Conservation (phyloP, 1,140 invertebrate genomes). For the Oscheius sp. region DNA sequence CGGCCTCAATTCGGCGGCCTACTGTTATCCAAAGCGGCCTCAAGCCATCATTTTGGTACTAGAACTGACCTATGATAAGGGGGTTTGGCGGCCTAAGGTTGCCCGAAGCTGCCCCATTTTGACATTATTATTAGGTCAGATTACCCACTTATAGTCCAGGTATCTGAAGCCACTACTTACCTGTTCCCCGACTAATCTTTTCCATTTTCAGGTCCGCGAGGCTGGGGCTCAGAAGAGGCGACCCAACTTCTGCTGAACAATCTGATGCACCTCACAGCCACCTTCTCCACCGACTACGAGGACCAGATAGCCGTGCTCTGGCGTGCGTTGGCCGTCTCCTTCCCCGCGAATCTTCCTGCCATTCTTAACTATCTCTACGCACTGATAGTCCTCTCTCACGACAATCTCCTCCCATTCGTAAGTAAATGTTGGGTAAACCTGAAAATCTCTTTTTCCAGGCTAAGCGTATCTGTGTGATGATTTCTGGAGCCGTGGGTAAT, state of each 20-base stretch:
- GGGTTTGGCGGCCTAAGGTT: no score
- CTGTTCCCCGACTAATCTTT: no score
- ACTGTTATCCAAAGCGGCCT: no score
- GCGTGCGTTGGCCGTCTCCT: conserved; percentile 88
- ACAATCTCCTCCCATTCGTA: conserved; percentile 82
- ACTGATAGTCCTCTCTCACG: conserved; percentile 88
- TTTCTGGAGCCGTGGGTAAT: conserved; percentile 79
- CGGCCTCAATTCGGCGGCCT: no score
- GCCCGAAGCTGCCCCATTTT: no score
- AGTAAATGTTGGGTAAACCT: conserved; percentile 52
- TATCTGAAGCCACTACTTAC: no score
- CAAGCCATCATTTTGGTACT: no score
- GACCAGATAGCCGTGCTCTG: conserved; percentile 91
- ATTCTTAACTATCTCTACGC: conserved; percentile 96
- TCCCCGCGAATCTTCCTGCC: conserved; percentile 93
- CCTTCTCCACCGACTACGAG: conserved; percentile 91
- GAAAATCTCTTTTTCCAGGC: conserved; percentile 68
- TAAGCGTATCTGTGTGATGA: conserved; percentile 76
- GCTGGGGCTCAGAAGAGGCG: conserved; percentile 95
- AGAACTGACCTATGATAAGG: no score
- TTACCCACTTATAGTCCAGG: no score
- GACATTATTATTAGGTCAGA: no score
- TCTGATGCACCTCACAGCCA: conserved; percentile 93
- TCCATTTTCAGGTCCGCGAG: conserved; percentile 69
- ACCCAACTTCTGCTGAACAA: conserved; percentile 99